Evolutionary conservation across 64 coral and sea anemone species (phyloP), one percentile per base, ranked within the genome.

Genomic region (Acropora tenuis): DNA sequence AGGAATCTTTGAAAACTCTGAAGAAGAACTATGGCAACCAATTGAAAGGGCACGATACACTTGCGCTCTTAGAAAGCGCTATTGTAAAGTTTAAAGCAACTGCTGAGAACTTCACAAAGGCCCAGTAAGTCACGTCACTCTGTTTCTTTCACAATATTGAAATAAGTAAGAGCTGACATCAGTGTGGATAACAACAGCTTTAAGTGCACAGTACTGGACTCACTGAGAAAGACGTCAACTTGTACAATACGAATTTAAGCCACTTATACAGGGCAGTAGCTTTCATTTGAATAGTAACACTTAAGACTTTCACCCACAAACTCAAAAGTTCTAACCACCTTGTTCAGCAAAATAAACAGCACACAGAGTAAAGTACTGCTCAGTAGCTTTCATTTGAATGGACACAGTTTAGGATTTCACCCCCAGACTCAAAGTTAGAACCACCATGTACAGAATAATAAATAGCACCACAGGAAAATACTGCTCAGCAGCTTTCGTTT

Each of bases 51-150:
- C 61, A 92, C 41, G 78, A 19, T 43, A 77, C 91, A 8, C 60
- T 92, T 1, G 60, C 41, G 5, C 48, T 61, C 19, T 50, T 92
- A 41, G 83, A 77, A 86, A 41, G 68, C 2, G 91, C 91, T 46
- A 45, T 87, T 20, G 48, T 80, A 2, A 16, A 48, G 58, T 92
- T 92, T 67, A 9, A 50, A 8, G 47, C 7, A 45, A 55, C 91
- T 5, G 91, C 83, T 2, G 44, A 57, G 19, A 69, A 18, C 8
- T 92, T 92, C 67, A 48, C 48, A 1, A 20, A 67, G 10, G 61
- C 82, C 20, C 66, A 67, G 82, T 84, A 69, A 11, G 61, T 46
- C 40, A 60, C 3, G 84, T 11, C 4, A 82, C 60, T 19, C 43
- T 47, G 45, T 9, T 43, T 13, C 11, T 76, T 76, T 46, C 44